Base-by-base conservation (phyloP, 2,888 invertebrate species). In the Campoplex capitator region DNA sequence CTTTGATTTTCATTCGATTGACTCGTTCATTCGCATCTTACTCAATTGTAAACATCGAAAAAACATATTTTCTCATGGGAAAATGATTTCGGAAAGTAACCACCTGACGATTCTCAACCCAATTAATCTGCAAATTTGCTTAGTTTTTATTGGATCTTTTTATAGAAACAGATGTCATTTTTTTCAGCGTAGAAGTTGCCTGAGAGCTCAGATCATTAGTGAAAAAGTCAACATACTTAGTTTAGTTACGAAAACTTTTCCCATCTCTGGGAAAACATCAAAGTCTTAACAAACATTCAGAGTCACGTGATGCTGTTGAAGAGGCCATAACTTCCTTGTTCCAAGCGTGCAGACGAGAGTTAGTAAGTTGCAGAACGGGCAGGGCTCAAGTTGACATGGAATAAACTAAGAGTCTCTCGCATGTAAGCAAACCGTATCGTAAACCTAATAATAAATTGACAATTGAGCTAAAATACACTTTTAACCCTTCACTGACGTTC, bases 381-480 rank as follows among this genome's bases (percentile, higher is more conserved):
- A 16, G 13, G 32, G 62, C 62, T 62, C 62, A 62, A 62, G 62
- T 62, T 62, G 62, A 62, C 32, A 62, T 28, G 4, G 62, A 62
- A 62, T 62, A 62, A 62, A 62, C 32, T 62, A 62, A 3, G 62
- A 62, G 62, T 62, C 32, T 32, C 32, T 62, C 6, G 58, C 58
- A 58, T 62, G 62, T 32, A 32, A 3, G 32, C 13, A 16, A 32
- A 62, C 6, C 32, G 62, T 62, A 62, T 62, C 62, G 32, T 62
- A 62, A 62, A 62, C 32, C 62, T 62, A 32, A 62, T 32, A 32
- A 62, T 62, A 62, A 62, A 62, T 62, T 62, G 62, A 62, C 62
- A 62, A 62, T 62, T 62, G 62, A 62, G 62, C 32, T 32, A 32
- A 62, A 32, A 62, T 62, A 62, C 32, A 13, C 28, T 6, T 62